These are phyloP conservation scores for Diplosoma virens DNA, from an alignment of 23 tunicate species.

Conservation along the genomic window DNA sequence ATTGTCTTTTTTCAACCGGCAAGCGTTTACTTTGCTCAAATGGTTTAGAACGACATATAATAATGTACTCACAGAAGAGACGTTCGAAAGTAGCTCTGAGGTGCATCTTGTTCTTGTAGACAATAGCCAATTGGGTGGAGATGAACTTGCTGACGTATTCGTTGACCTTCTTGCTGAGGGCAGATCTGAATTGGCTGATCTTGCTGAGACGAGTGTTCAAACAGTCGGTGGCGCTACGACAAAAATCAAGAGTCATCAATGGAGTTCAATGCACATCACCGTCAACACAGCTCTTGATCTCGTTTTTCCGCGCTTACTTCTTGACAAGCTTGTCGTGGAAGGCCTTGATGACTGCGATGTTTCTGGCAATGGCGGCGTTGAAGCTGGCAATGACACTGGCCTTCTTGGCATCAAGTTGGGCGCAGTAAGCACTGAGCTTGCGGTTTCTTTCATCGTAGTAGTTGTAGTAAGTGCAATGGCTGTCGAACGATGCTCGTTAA, in stretches of 20 bases:
- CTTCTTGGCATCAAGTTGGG: neutral
- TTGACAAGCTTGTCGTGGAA: conserved; percentile 31
- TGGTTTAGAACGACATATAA: too few species aligned
- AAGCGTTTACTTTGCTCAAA: too few species aligned
- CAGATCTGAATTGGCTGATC: conserved; percentile 11
- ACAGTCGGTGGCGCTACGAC: conserved; percentile 3
- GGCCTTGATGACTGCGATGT: neutral
- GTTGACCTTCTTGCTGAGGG: conserved; percentile 4
- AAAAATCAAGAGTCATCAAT: too few species aligned
- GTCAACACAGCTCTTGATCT: too few species aligned
- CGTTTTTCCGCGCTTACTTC: too few species aligned
- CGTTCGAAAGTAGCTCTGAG: conserved; percentile 2
- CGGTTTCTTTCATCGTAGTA: neutral
- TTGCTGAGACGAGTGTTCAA: conserved; percentile 42
- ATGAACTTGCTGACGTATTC: conserved; percentile 20
- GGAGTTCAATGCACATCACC: too few species aligned
- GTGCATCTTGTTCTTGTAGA: conserved; percentile 8
- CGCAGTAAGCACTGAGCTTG: conserved; percentile 8
- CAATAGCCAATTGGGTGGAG: conserved; percentile 3
- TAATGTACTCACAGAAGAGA: conserved; percentile 42
- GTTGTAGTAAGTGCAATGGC: neutral
- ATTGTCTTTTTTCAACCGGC: too few species aligned
- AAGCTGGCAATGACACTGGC: neutral
- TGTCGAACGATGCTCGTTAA: too few species aligned
- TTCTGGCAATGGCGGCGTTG: conserved; percentile 19